Evolutionary conservation across 2,797 vertebrate species (phyloP).

Genomic region (Arctocebus calabarensis): DNA sequence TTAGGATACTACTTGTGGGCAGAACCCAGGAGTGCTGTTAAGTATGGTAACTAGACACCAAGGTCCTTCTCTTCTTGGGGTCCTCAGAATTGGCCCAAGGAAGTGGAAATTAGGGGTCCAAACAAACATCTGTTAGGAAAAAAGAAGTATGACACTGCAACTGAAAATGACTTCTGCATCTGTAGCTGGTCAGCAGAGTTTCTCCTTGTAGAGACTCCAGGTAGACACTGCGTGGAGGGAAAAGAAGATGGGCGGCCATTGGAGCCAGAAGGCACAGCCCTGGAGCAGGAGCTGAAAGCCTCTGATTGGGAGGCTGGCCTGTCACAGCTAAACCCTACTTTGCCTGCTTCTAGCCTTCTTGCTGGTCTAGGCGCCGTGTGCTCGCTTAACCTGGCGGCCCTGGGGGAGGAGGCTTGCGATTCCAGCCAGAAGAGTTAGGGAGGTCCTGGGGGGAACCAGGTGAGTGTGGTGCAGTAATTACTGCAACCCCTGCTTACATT

Average conservation of each 20-base stretch:
- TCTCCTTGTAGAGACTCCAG: background rate
- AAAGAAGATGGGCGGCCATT: background rate
- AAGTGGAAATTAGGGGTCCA: background rate
- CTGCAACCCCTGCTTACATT: background rate
- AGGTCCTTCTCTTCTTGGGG: background rate
- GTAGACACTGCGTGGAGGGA: background rate
- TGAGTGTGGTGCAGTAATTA: background rate
- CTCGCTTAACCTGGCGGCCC: background rate
- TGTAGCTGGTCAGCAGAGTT: background rate
- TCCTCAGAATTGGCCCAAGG: background rate
- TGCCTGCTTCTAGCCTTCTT: background rate
- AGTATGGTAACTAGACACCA: accelerated
- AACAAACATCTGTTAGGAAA: background rate
- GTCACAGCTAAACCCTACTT: background rate
- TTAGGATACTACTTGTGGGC: too few species aligned
- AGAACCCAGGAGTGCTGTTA: background rate
- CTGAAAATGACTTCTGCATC: background rate
- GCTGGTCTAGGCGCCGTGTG: background rate
- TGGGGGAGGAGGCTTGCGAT: background rate
- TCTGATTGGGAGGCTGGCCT: background rate
- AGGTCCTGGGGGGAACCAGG: background rate
- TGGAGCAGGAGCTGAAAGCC: background rate
- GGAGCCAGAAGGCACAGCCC: background rate
- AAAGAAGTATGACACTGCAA: background rate
- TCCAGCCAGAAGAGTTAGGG: background rate